Percentiles rank a stretch among this genome's conserved stretches.
Evolutionary conservation across 2,797 vertebrate species (phyloP).

Genomic region (Tragopan temminckii): DNA sequence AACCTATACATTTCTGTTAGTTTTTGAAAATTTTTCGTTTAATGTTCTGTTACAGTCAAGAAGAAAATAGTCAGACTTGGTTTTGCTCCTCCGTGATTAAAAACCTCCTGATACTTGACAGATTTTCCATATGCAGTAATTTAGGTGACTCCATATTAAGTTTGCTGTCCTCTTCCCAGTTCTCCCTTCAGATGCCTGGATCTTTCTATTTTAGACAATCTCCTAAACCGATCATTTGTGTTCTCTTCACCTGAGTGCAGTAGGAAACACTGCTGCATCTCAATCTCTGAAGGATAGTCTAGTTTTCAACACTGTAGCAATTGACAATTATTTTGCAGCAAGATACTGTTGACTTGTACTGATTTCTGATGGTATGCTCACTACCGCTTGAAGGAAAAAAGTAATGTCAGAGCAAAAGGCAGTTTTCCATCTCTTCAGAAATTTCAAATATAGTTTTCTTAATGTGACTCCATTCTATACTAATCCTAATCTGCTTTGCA

Average conservation of each 20-base stretch:
- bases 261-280: background rate
- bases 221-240: background rate
- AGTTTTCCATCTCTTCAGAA: background rate
- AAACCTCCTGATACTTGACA: background rate
- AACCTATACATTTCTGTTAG: background rate
- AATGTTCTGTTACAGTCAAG: background rate
- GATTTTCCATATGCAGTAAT: background rate
- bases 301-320: background rate
- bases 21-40: background rate
- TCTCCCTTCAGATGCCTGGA: background rate
- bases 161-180: background rate
- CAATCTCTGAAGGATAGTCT: background rate
- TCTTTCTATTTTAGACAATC: background rate
- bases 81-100: background rate
- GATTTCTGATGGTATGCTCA: background rate
- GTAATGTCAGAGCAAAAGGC: background rate
- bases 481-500: constrained; percentile 40
- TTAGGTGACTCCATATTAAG: background rate
- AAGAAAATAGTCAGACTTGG: background rate
- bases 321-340: background rate
- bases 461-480: background rate
- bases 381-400: background rate
- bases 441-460: constrained; percentile 22
- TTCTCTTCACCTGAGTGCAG: background rate
- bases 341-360: background rate